Evolutionary conservation across 2,113 vertebrate species (phyloP).

Genomic region (Semnornis frantzii): DNA sequence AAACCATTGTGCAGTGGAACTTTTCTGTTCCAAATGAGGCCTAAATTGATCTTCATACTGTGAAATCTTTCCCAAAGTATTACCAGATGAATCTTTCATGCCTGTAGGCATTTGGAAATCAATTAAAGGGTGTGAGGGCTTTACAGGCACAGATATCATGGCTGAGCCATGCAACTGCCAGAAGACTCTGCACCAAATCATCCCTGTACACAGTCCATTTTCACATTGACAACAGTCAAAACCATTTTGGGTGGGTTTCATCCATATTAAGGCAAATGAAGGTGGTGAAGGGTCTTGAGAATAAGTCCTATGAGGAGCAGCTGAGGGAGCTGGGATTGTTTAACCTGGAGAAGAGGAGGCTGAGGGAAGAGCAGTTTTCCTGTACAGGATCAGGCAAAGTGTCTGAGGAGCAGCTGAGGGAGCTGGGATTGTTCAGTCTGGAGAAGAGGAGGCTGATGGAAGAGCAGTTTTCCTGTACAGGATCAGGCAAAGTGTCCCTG

Average conservation of each 20-base stretch:
- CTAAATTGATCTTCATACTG: neutral
- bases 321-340: no score
- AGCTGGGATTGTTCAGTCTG: no score
- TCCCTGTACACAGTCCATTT: neutral
- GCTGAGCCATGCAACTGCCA: neutral
- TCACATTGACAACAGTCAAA: neutral
- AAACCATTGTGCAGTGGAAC: neutral
- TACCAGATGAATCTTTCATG: neutral
- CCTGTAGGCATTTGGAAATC: neutral
- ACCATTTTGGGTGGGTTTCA: neutral
- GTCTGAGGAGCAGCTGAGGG: no score
- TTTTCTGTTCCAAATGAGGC: neutral
- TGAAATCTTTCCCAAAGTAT: neutral
- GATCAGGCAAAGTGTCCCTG: neutral
- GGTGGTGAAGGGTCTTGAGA: no score
- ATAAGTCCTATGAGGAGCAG: no score
- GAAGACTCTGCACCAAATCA: neutral
- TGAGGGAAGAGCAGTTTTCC: no score
- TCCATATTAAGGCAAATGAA: no score
- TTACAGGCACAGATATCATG: rapidly evolving
- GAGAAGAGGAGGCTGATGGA: no score
- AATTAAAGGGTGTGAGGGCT: neutral
- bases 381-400: no score
- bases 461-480: no score
- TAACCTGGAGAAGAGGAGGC: no score